Conservation (phyloP, 2,113 vertebrate species). For the Panthera uncia region DNA sequence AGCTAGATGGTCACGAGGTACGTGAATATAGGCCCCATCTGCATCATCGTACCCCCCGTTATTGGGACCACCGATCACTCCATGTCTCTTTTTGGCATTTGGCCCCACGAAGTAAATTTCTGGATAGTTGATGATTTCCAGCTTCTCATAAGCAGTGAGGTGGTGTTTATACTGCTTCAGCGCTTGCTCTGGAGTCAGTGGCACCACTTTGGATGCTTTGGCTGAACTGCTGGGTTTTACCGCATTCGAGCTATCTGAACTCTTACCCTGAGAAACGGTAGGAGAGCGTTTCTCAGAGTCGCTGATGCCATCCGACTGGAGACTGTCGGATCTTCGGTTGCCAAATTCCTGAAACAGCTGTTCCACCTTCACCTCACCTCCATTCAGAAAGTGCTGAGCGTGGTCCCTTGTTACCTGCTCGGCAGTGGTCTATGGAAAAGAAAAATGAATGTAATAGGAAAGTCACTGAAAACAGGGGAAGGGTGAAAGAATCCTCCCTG, state of each 20-base stretch:
- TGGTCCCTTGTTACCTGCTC: constrained; percentile 90
- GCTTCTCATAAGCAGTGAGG: constrained; percentile 92
- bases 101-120: constrained; percentile 97
- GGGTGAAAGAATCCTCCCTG: not conserved
- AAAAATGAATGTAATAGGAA: not conserved
- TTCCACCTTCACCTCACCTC: constrained; percentile 93
- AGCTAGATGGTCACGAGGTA: constrained; percentile 96
- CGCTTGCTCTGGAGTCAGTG: constrained; percentile 93
- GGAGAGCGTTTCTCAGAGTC: constrained; percentile 86
- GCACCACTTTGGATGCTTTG: constrained; percentile 83
- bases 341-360: constrained; percentile 95
- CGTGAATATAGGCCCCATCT: constrained; percentile 95
- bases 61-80: constrained; percentile 92
- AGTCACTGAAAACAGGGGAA: not conserved
- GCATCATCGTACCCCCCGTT: constrained; percentile 97
- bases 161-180: constrained; percentile 94
- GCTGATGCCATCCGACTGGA: constrained; percentile 84
- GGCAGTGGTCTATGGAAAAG: constrained; percentile 79
- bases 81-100: constrained; percentile 95
- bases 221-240: constrained; percentile 83
- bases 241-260: constrained; percentile 86
- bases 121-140: constrained; percentile 92
- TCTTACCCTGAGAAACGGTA: constrained; percentile 88
- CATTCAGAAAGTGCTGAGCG: constrained; percentile 76
- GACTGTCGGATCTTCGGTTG: constrained; percentile 87